These are phyloP conservation scores for Hypothenemus hampei DNA, from an alignment of 1,140 invertebrate genomes.

Conservation along the genomic window DNA sequence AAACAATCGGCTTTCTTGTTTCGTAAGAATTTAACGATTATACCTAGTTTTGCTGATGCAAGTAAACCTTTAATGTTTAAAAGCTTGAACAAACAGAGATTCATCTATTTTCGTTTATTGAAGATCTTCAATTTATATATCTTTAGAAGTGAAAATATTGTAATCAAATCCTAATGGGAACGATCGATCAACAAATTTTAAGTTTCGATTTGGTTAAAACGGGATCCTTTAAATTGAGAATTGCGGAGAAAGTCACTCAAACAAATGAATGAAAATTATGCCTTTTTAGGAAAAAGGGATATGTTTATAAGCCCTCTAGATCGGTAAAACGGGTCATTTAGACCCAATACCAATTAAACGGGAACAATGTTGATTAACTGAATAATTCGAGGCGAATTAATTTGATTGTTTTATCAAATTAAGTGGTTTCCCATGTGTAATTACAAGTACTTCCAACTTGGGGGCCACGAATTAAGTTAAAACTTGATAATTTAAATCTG, in stretches of 20 bases:
- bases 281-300: constrained; percentile 18
- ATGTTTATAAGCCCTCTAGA: constrained; percentile 14
- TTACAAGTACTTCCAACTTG: constrained; percentile 7
- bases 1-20: too few species aligned
- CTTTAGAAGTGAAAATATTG: too few species aligned
- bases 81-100: too few species aligned
- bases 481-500: constrained; percentile 10
- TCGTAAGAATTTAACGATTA: too few species aligned
- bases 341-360: constrained; percentile 19
- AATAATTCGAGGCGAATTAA: constrained; percentile 17
- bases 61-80: too few species aligned
- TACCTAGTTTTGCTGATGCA: too few species aligned
- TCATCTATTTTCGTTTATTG: too few species aligned
- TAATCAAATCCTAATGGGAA: not conserved
- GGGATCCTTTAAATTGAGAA: not conserved
- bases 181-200: not conserved
- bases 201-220: constrained; percentile 6
- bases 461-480: constrained; percentile 3
- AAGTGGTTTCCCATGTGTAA: constrained; percentile 15
- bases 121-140: too few species aligned
- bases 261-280: constrained; percentile 16
- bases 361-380: constrained; percentile 19
- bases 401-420: constrained; percentile 21
- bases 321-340: constrained; percentile 22
- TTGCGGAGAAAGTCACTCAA: constrained; percentile 2